Conservation (phyloP, 2,113 vertebrate species). For the Micromys minutus region DNA sequence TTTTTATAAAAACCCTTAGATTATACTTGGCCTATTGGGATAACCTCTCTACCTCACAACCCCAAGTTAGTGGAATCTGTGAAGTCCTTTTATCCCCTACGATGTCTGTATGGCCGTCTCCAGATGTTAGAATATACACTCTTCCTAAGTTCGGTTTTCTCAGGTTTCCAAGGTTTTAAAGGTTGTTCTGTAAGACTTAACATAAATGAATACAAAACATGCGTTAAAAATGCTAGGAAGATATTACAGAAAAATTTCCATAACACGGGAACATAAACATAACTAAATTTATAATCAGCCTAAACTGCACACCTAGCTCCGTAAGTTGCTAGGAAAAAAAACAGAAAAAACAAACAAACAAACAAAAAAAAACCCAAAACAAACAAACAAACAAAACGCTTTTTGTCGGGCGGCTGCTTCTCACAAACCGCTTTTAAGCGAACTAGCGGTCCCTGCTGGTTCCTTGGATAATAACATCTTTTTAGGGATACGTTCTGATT, state of each 20-base stretch:
- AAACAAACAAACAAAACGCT: too few species aligned
- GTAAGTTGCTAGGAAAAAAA: neutral
- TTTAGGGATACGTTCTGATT: neutral
- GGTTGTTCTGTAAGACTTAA: neutral
- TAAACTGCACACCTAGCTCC: too few species aligned
- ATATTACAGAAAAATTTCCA: neutral
- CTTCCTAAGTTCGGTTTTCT: too few species aligned
- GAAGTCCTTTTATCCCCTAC: neutral
- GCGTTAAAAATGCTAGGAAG: neutral
- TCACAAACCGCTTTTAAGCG: neutral
- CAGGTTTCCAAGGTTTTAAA: neutral
- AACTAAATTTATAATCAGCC: neutral
- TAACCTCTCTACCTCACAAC: neutral
- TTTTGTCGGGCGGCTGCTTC: neutral
- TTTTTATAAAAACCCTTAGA: neutral
- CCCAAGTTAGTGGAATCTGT: neutral
- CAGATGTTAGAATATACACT: too few species aligned
- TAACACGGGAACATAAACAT: neutral
- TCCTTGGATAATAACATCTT: neutral
- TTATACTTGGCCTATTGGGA: neutral
- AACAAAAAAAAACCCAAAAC: too few species aligned
- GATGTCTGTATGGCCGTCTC: neutral
- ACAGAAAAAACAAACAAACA: too few species aligned
- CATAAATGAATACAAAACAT: neutral
- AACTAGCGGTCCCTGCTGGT: constrained; percentile 61